Evolutionary conservation across 2,797 vertebrate species (phyloP), one percentile per base, ranked within the genome.

Genomic region (Sciurus carolinensis): DNA sequence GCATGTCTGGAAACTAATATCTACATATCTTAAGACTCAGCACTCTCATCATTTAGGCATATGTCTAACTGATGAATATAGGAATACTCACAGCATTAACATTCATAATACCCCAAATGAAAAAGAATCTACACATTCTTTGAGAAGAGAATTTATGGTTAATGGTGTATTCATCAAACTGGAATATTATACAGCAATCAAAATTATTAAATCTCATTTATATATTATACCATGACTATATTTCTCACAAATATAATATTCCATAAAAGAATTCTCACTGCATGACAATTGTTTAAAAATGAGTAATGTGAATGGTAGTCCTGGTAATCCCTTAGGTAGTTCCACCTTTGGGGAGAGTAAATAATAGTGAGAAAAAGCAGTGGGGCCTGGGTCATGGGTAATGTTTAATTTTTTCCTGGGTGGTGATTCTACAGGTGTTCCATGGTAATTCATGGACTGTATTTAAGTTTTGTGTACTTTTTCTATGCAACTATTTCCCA

Each of bases 401-500:
- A 44, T 36, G 12, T 36, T 62, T n/a, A 81, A 67, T 30, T 3
- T 95, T 77, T 86, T 39, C 14, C 28, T 73, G 2, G 10, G 47
- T 62, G 26, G 15, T 47, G 8, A 77, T 66, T 90, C 73, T 14
- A 54, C 8, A 88, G 39, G 11, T 47, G 4, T 42, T 71, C 12
- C 33, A 66, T 7, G 85, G 7, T n/a, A 81, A 77, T 42, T 77
- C 26, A 88, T 0, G 79, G 69, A 24, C 9, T 72, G 24, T 5
- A 44, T 69, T 90, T 66, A 69, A 88, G 6, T 76, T 95, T 54
- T 39, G 14, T 36, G 12, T 1, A 71, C 39, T 50, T 81, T 88
- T 93, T 75, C 26, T 59, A 39, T 59, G 54, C 72, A 88, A 77
- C 76, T 67, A 90, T 72, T 77, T 93, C 22, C 73, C 15, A 79